Evolutionary conservation across 2,113 vertebrate genomes (phyloP).

Genomic region (Perca fluviatilis): DNA sequence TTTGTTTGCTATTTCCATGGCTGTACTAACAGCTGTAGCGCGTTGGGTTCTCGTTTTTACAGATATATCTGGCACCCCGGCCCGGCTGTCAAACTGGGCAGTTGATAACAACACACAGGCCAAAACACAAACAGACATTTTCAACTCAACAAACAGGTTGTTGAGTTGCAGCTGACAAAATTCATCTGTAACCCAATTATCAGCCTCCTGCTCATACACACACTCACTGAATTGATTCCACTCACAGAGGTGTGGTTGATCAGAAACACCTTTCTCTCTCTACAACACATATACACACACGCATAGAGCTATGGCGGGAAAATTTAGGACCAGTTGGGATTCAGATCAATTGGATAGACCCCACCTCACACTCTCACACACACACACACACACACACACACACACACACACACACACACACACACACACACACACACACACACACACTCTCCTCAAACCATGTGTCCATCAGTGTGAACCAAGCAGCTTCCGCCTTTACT

Average conservation of each 20-base stretch:
- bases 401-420: slow-evolving; percentile 7
- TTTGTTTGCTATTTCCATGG: too few relatives aligned
- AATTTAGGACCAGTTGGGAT: slow-evolving; percentile 65
- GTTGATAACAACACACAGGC: too few relatives aligned
- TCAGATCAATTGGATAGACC: slow-evolving; percentile 51
- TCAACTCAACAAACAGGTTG: too few relatives aligned
- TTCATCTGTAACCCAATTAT: slow-evolving; percentile 15
- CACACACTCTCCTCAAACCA: slow-evolving; percentile 29
- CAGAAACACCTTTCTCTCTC: neutral
- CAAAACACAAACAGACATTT: too few relatives aligned
- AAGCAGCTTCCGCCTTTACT: slow-evolving; percentile 58
- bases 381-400: neutral
- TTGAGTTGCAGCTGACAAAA: slow-evolving; percentile 6
- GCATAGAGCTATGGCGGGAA: neutral
- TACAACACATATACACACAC: neutral
- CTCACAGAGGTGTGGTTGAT: slow-evolving; percentile 5
- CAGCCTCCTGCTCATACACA: neutral
- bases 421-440: neutral
- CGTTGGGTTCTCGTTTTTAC: too few relatives aligned
- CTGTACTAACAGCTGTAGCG: too few relatives aligned
- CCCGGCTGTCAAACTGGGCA: too few relatives aligned
- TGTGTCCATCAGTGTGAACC: slow-evolving; percentile 54
- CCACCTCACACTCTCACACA: slow-evolving; percentile 14
- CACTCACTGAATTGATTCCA: neutral
- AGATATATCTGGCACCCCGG: too few relatives aligned